Evolutionary conservation across 2,888 invertebrate genomes (phyloP), one percentile per base, ranked within the genome.

Genomic region (Amiota mariae): DNA sequence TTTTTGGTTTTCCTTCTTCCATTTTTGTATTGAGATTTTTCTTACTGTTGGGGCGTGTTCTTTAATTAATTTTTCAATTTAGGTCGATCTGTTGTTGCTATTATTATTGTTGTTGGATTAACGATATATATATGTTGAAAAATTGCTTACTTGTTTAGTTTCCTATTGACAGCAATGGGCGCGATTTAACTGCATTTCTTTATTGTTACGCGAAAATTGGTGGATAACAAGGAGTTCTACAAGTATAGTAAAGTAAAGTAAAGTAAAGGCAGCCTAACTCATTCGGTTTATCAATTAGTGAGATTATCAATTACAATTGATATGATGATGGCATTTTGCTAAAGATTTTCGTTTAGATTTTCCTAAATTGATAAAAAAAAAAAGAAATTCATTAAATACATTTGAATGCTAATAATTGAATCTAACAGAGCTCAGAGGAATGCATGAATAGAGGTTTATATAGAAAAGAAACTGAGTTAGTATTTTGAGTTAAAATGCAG

Each of bases 11-110:
- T 36, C 36, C 8, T 36, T 36, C 36, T 61, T 61, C 11, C 11
- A 63, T 24, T 63, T 54, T 68, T 11, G 9, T 51, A 8, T 68
- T 68, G n/a, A 20, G 51, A 15, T 54, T 68, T 20, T 68, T 68
- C 13, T 68, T 48, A 54, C 54, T 64, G n/a, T 71, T 75, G 70
- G 79, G 82, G 85, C 82, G 85, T 83, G 77, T 78, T 82, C 85
- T 84, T 85, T 81, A 84, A 85, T 84, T 85, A 85, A 85, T 85
- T 81, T 85, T 82, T 73, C 76, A 77, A 78, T 84, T 79, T 84
- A 75, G 85, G 84, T 82, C 82, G 78, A 20, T 56, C 47, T 15
- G 15, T 70, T 71, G 47, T 71, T 47, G 59, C 63, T 77, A 57
- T 71, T 72, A 71, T 64, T 72, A 46, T 73, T 76, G 74, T 73